Evolutionary conservation across 2,113 vertebrate species (phyloP).

Genomic region (Crotalus viridis): DNA sequence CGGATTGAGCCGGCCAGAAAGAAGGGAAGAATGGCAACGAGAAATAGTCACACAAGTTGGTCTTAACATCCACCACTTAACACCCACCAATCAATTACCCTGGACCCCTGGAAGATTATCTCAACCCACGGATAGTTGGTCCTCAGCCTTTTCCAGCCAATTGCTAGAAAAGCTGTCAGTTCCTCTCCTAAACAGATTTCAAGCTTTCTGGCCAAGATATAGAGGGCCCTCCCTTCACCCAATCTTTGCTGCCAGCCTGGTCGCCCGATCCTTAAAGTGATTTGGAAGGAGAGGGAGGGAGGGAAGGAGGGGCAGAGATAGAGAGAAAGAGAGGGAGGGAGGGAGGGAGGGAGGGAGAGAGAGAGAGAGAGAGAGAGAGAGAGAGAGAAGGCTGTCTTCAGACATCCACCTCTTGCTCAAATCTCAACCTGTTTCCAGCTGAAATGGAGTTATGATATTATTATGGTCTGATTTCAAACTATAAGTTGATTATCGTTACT

Average conservation of each 20-base stretch:
- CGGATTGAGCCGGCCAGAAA: constrained; percentile 24
- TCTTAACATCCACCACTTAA: background rate
- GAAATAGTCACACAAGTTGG: background rate
- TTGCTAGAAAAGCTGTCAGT: background rate
- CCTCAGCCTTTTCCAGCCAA: too few relatives aligned
- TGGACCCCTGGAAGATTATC: background rate
- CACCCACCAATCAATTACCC: background rate
- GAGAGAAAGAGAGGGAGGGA: too few relatives aligned
- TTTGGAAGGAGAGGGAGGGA: background rate
- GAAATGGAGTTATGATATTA: background rate
- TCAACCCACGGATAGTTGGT: too few relatives aligned
- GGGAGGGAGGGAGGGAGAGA: background rate
- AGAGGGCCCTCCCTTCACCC: too few relatives aligned
- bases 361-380: too few relatives aligned
- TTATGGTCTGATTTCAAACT: background rate
- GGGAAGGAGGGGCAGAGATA: too few relatives aligned
- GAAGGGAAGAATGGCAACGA: background rate
- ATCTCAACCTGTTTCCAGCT: background rate
- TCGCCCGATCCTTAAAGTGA: background rate
- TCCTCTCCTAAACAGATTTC: too few relatives aligned
- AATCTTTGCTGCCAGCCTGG: background rate
- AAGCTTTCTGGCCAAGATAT: too few relatives aligned
- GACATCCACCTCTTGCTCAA: background rate
- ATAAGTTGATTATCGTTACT: background rate
- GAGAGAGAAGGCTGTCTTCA: background rate